Conservation (phyloP, 1,140 invertebrate species). For the Chymomyza costata region DNA sequence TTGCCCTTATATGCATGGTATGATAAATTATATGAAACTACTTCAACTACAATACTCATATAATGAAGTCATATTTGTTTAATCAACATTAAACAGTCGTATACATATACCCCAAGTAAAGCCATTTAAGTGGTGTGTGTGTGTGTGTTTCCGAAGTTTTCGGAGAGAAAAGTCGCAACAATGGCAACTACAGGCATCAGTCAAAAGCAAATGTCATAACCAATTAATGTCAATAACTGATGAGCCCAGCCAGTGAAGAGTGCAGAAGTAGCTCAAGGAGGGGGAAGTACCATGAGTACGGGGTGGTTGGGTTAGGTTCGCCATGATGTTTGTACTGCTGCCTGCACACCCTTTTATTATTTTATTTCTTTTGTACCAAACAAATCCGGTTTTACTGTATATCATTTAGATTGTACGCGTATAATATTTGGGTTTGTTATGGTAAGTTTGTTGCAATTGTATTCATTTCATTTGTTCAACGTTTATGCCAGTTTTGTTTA, state of each 20-base stretch:
- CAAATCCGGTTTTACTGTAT: conserved; percentile 31
- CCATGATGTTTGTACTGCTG: conserved; percentile 10
- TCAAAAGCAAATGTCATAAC: conserved; percentile 74
- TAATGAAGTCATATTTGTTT: conserved; percentile 70
- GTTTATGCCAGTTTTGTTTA: conserved; percentile 64
- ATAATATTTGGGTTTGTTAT: too few relatives aligned
- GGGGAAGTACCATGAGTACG: too few relatives aligned
- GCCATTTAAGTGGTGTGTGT: conserved; percentile 1
- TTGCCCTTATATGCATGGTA: too few relatives aligned
- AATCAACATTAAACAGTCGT: conserved; percentile 36
- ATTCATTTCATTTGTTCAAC: conserved; percentile 61
- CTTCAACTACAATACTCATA: too few relatives aligned
- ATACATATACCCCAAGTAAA: conserved; percentile 16
- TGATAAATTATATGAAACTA: conserved; percentile 26
- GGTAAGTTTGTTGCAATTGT: too few relatives aligned
- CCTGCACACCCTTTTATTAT: conserved; percentile 27
- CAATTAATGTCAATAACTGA: conserved; percentile 74
- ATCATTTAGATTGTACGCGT: too few relatives aligned
- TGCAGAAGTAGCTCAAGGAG: neutral
- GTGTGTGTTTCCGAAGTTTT: neutral
- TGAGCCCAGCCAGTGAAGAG: conserved; percentile 29
- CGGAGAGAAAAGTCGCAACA: conserved; percentile 52
- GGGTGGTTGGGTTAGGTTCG: conserved; percentile 29
- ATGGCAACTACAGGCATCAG: conserved; percentile 67
- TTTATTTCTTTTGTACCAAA: too few relatives aligned